Base-by-base conservation (phyloP, 1,140 invertebrate species). In the Sycophaga agraensis region DNA sequence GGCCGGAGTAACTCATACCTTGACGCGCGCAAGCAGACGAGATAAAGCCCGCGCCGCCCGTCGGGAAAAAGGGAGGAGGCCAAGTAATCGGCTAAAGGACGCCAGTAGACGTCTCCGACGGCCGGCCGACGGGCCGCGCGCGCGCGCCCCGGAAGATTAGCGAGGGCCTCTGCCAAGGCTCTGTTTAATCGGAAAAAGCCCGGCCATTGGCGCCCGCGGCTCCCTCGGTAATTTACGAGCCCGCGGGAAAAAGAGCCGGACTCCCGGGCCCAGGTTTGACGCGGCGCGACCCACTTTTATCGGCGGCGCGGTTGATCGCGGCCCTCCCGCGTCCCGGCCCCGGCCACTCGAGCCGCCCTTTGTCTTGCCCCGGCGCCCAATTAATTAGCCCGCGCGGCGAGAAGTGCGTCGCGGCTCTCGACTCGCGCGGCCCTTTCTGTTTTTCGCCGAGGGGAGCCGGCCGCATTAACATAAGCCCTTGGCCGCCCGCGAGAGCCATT, bases 141-240 rank as follows among this genome's bases (percentile, higher is more conserved):
- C 24, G 48, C 8, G 4, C 5, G 17, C 17, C 28, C 17, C 48
- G 24, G 31, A n/a, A n/a, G n/a, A n/a, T n/a, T n/a, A n/a, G n/a
- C n/a, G n/a, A n/a, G n/a, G n/a, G n/a, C n/a, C n/a, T n/a, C n/a
- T 75, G 74, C 75, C 77, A 76, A 76, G 64, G 74, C 74, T 76
- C 74, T 76, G 78, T 77, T 77, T 79, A 79, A 77, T 77, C 69
- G 66, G 62, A 69, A 70, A 67, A 65, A n/a, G n/a, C n/a, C n/a
- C n/a, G n/a, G n/a, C n/a, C n/a, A 16, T 5, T 17, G 16, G 39
- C 39, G 16, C 16, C 31, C 17, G 17, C 31, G 28, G 19, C 37
- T 40, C 34, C 58, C 53, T 67, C 68, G 65, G 70, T 79, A 78
- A 79, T 79, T 79, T 79, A 79, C 75, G 76, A 77, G 76, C 71